Evolutionary conservation across 2,888 invertebrate genomes (phyloP), one percentile per base, ranked within the genome.

Genomic region (Germaria angustata): DNA sequence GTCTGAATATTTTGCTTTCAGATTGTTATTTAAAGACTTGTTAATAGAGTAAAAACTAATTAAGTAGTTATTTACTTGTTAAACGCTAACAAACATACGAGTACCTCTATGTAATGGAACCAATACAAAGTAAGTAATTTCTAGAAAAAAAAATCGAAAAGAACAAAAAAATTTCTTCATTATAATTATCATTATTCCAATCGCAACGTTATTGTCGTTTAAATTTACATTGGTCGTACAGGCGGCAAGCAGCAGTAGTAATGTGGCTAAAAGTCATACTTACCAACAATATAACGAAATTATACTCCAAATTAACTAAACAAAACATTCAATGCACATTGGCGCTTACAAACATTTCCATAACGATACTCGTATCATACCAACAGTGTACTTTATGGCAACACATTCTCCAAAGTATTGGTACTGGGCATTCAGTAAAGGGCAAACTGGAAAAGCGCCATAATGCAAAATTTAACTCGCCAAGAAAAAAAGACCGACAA

Each of bases 341-440:
- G 84, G 84, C 84, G 86, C 86, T 84, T 84, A 84, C 84, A 85
- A 85, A 81, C 85, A 87, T 87, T 87, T 86, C 87, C 87, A 87
- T 87, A 87, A 87, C 87, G 85, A 69, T 69, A 57, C 51, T 46
- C 20, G n/a, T n/a, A n/a, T 28, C 28, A 28, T 46, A 49, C 44
- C 75, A 61, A 53, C 32, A 28, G 24, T 24, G 22, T 71, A 57
- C 32, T 63, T 75, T 34, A 72, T 66, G 55, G 63, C 39, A 68
- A 76, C 66, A 51, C 53, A 63, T 53, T 53, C 53, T 53, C 53
- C 34, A 17, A 51, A 41, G 28, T 36, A 57, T 57, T 4, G 8
- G 8, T 34, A 53, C 39, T 8, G 61, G 51, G 28, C 61, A 49
- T 51, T 53, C 51, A 69, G 46, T 32, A 59, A 34, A 24, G 55